A percentile compares a stretch with the other conserved stretches of the same genome.
Conservation (phyloP, 1,140 invertebrate species). For the Cherax destructor region DNA sequence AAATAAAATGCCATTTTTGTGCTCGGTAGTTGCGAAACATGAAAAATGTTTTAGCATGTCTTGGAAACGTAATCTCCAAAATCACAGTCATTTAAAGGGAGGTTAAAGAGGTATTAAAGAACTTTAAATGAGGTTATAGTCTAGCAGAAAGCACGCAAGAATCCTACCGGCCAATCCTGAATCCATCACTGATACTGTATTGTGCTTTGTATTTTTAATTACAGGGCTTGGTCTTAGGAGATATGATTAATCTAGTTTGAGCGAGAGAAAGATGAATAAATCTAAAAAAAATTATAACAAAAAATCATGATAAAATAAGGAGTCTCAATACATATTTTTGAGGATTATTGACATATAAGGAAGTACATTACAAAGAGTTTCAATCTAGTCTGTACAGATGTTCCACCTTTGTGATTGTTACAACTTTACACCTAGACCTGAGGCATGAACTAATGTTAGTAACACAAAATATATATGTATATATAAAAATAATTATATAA, state of each 20-base stretch:
- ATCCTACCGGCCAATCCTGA: slow-evolving; percentile 9
- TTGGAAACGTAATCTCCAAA: neutral
- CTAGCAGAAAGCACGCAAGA: neutral
- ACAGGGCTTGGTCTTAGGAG: neutral
- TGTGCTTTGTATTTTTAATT: neutral
- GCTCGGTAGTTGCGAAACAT: neutral
- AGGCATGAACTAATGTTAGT: slow-evolving; percentile 55
- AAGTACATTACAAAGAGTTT: slow-evolving; percentile 55
- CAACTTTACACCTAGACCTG: slow-evolving; percentile 51
- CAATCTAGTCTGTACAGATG: slow-evolving; percentile 58
- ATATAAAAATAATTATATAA: slow-evolving; percentile 49
- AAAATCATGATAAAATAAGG: slow-evolving; percentile 33
- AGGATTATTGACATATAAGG: slow-evolving; percentile 34
- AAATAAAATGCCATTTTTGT: neutral
- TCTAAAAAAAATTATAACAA: neutral
- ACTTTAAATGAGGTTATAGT: neutral
- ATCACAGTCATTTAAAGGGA: neutral
- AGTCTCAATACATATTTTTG: neutral
- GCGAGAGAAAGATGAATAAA: slow-evolving; percentile 30
- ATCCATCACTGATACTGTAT: slow-evolving; percentile 12
- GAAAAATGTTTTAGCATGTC: neutral
- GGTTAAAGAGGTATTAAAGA: neutral
- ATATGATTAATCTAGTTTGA: slow-evolving; percentile 26
- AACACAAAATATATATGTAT: slow-evolving; percentile 57
- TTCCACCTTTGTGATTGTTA: slow-evolving; percentile 31